These are phyloP conservation scores for Planiliza haematocheilus DNA, from an alignment of 2,113 vertebrate genomes.

Conservation along the genomic window DNA sequence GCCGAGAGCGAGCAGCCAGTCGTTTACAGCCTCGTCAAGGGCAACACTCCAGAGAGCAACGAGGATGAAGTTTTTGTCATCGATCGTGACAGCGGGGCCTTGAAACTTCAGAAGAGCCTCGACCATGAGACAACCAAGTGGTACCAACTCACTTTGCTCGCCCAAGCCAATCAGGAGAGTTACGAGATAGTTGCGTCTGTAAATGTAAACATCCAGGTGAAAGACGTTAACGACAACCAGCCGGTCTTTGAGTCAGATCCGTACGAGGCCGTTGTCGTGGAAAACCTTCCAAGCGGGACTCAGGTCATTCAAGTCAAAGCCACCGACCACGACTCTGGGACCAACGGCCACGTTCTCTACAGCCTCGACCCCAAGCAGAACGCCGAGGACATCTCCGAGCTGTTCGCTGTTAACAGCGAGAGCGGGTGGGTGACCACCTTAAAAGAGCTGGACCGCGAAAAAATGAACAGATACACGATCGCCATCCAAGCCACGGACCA, in stretches of 20 bases:
- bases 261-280: constrained; percentile 90
- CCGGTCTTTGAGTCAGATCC: constrained; percentile 93
- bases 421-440: constrained; percentile 97
- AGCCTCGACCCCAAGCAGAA: constrained; percentile 89
- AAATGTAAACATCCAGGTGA: constrained; percentile 92
- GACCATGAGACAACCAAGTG: constrained; percentile 96
- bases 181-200: constrained; percentile 87
- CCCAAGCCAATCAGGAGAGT: constrained; percentile 82
- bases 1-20: constrained; percentile 86
- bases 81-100: constrained; percentile 87
- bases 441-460: constrained; percentile 92
- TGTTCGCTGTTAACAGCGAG: constrained; percentile 91
- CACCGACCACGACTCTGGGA: constrained; percentile 90
- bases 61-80: constrained; percentile 92
- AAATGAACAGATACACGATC: constrained; percentile 83
- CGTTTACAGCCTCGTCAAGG: constrained; percentile 88
- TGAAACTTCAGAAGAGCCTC: constrained; percentile 93
- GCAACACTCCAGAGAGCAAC: constrained; percentile 93
- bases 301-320: constrained; percentile 93
- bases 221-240: constrained; percentile 94
- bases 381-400: constrained; percentile 82
- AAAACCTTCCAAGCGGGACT: constrained; percentile 91
- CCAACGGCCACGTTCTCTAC: constrained; percentile 91
- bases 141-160: constrained; percentile 92
- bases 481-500: constrained; percentile 89